These are phyloP conservation scores for Lochmaea capreae DNA, from an alignment of 2,888 invertebrate species.

Conservation along the genomic window DNA sequence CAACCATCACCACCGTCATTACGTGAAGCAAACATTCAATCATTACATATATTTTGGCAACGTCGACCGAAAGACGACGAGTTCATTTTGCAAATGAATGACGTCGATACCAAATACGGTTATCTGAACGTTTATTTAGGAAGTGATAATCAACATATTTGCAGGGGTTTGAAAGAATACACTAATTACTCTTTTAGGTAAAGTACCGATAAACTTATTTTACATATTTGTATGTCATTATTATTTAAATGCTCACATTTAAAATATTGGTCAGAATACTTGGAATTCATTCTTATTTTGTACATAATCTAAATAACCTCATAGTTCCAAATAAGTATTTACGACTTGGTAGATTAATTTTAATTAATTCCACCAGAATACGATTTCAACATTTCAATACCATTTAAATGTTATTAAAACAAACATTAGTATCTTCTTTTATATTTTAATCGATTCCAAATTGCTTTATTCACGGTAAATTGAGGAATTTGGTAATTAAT, in stretches of 20 bases:
- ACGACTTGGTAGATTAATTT: background rate
- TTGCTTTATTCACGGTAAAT: background rate
- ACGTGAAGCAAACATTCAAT: conserved; percentile 71
- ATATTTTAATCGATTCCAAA: background rate
- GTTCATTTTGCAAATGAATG: conserved; percentile 86
- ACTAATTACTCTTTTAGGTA: conserved; percentile 35
- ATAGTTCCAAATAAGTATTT: background rate
- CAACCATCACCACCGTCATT: conserved; percentile 83
- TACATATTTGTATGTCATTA: no score
- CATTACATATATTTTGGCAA: conserved; percentile 80
- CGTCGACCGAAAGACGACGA: conserved; percentile 81
- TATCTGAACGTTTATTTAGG: conserved; percentile 81
- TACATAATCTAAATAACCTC: background rate
- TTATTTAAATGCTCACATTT: background rate
- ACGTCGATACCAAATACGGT: conserved; percentile 59
- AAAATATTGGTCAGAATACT: background rate
- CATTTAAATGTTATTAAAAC: conserved; percentile 2
- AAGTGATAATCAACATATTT: conserved; percentile 65
- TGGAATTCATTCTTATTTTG: background rate
- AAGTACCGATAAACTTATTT: background rate
- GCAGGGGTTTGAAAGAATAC: conserved; percentile 28
- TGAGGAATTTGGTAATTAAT: background rate
- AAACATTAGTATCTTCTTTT: background rate
- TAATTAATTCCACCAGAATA: background rate
- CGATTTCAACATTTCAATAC: background rate